Base-by-base conservation (phyloP, 2,797 vertebrate species). In the Mallotus villosus region DNA sequence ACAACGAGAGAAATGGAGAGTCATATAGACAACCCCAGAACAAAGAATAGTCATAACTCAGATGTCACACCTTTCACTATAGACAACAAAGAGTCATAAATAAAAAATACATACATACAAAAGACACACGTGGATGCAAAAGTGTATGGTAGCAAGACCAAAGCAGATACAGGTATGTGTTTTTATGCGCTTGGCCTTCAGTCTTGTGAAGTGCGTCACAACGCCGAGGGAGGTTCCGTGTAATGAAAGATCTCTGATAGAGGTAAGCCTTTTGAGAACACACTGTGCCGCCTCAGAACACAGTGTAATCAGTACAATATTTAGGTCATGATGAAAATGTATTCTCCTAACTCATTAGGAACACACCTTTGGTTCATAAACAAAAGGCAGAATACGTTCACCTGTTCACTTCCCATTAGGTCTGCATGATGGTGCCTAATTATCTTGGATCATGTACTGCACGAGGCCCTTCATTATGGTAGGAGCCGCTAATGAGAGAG, bases 311-410 rank as follows among this genome's bases (percentile, higher is more conserved):
- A 83, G 87, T 82, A 84, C 81, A 87, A 88, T 82, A 92, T 92
- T 90, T 90, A 89, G 91, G 90, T 92, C 89, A 90, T 83, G 92
- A 93, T 92, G 88, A 91, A 91, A 86, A 86, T 87, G 88, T 46
- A 86, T 88, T 90, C 87, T 91, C 82, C 71, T 88, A 79, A 74
- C 87, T 91, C 88, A 93, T 92, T 92, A 91, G 74, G 74, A 82
- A 82, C 83, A 85, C 85, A 90, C 84, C 83, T 84, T 85, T 76
- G 84, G 84, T 87, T 89, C 84, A 84, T 88, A 90, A 92, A 89
- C 90, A 90, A 90, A 90, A 80, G 78, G 81, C 81, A 78, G 87
- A 84, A 87, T 86, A 81, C 84, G 83, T 84, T 93, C 91, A 93
- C 92, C 92, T 92, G 90, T 90, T 91, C 85, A 76, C 81, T 86